A percentile compares a stretch with the other conserved stretches of the same genome.
Evolutionary conservation across 2,113 vertebrate genomes (phyloP).

Genomic region (Mungos mungo): DNA sequence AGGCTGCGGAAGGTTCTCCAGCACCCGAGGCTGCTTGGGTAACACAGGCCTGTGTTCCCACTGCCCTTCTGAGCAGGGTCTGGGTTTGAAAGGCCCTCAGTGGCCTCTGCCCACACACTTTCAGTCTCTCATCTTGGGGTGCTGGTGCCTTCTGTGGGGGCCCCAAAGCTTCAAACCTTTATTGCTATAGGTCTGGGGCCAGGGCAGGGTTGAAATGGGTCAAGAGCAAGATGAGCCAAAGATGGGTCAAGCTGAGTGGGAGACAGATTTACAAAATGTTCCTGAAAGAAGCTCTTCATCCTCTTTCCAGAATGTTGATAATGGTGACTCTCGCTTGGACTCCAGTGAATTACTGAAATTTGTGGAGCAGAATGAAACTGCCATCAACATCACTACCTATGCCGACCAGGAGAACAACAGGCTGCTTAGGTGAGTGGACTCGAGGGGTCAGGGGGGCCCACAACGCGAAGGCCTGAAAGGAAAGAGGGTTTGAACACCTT

Average conservation of each 20-base stretch:
- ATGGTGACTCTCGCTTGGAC: conserved; percentile 94
- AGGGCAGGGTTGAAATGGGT: background rate
- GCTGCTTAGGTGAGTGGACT: conserved; percentile 90
- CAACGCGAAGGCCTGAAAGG: background rate
- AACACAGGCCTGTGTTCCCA: background rate
- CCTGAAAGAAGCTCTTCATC: background rate
- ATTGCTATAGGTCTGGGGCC: background rate
- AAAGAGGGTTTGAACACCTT: background rate
- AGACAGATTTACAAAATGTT: background rate
- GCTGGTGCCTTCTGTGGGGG: background rate
- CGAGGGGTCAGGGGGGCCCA: background rate
- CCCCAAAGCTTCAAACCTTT: background rate
- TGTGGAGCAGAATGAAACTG: conserved; percentile 96
- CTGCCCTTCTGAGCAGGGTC: background rate
- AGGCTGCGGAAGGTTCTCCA: background rate
- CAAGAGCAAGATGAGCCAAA: background rate
- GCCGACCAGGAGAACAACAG: conserved; percentile 96
- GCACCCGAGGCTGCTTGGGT: no score
- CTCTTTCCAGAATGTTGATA: conserved; percentile 90
- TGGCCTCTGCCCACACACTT: background rate
- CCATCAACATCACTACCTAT: conserved; percentile 93
- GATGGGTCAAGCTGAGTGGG: background rate
- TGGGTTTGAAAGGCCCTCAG: background rate
- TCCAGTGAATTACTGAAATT: conserved; percentile 96
- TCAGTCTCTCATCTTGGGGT: background rate